phyloP scores from a whole-genome alignment of 2,797 vertebrate species.

The Oreonectes daqikongensis region DNA sequence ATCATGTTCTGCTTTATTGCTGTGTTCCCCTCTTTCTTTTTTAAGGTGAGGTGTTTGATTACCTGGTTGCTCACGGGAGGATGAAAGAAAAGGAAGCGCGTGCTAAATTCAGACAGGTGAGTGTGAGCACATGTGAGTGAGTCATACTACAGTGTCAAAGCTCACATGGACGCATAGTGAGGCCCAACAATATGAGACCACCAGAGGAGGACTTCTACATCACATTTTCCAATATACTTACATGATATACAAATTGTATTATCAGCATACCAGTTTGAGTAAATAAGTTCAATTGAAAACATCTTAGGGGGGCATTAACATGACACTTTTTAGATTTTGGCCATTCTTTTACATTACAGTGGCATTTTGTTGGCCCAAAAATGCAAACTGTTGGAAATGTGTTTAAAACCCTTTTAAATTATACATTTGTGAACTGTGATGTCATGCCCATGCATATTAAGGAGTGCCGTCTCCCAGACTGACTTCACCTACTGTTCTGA shows the following conservation, averaged over 20 bases:
- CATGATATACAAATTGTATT: not conserved
- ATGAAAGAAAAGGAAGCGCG: slow-evolving; percentile 99
- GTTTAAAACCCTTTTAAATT: too few species aligned
- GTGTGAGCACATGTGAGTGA: slow-evolving; percentile 35
- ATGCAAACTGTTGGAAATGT: too few species aligned
- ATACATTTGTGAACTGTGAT: too few species aligned
- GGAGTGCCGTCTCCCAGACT: slow-evolving; percentile 24
- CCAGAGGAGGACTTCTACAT: not conserved
- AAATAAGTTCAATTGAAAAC: too few species aligned
- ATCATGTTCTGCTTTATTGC: slow-evolving; percentile 15
- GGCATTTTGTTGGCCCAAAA: too few species aligned
- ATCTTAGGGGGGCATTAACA: too few species aligned
- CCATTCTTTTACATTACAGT: too few species aligned
- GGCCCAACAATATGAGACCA: not conserved
- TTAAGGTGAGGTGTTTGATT: slow-evolving; percentile 97
- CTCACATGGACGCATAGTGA: slow-evolving; percentile 1
- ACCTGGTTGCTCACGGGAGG: slow-evolving; percentile 97
- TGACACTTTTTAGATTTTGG: too few species aligned
- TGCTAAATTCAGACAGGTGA: slow-evolving; percentile 98
- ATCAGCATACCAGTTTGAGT: not conserved
- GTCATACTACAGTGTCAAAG: slow-evolving; percentile 10
- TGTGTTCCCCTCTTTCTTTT: slow-evolving; percentile 41
- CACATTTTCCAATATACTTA: not conserved
- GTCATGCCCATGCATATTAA: too few species aligned
- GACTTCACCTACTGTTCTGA: slow-evolving; percentile 8